Evolutionary conservation across 64 coral and sea anemone genomes (phyloP), one percentile per base, ranked within the genome.

Genomic region (Astreopora myriophthalma): DNA sequence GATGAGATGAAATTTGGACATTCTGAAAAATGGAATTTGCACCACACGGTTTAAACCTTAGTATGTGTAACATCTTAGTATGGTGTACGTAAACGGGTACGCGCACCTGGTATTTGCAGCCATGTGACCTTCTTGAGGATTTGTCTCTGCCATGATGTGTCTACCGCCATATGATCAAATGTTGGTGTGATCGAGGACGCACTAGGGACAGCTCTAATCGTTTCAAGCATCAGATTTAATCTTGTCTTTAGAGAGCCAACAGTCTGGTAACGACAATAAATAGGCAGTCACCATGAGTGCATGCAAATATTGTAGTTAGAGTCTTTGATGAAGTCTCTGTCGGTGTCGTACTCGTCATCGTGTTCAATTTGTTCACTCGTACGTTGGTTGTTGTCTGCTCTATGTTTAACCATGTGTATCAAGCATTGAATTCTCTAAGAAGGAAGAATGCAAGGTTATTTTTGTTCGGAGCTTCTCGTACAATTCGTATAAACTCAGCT

Each of bases 91-190:
- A 85, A 39, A 27, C 42, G 11, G 4, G 42, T 11, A 69, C 33
- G 22, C 40, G 65, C 39, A 94, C 95, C 95, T 58, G 95, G 95
- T 87, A 85, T 88, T 80, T 89, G 87, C 23, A 96, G 87, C 95
- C 95, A 96, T 57, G 87, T 81, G 20, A 96, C 87, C 67, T 96
- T 96, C 57, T 96, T 96, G 42, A 96, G 66, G 25, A 94, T 71
- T 40, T 96, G 94, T 71, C 91, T 96, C 49, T 96, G 91, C 95
- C 95, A 96, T 38, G 95, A 96, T 1, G 95, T 94, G 72, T 96
- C 95, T 57, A 96, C 88, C 0, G 95, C 95, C 95, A 96, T 86
- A 74, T 96, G 95, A 63, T 96, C 95, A 62, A 96, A 90, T 1
- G 91, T 90, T 35, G 95, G 95, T 29, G 78, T 90, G 34, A 96